phyloP scores from a whole-genome alignment of 2,888 invertebrate genomes.

The Eupithecia pulchellata region DNA sequence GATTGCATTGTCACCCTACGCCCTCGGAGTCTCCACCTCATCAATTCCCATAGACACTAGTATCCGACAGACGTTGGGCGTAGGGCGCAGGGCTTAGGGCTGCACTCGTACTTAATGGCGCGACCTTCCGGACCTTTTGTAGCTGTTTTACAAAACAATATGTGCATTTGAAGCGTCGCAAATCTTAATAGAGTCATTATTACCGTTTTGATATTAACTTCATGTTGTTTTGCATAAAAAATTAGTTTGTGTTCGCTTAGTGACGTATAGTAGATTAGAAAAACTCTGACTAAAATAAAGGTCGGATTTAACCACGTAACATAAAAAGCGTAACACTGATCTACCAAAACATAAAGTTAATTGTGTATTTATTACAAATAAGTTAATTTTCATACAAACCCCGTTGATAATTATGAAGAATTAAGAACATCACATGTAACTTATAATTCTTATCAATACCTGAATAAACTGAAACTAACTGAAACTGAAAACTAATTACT shows the following conservation, averaged over 20 bases:
- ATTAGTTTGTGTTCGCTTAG: not conserved
- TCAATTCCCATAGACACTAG: slow-evolving; percentile 66
- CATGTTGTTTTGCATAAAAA: not conserved
- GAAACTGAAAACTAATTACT: too few relatives aligned
- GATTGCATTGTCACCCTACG: slow-evolving; percentile 52
- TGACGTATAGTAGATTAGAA: not conserved
- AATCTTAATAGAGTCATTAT: not conserved
- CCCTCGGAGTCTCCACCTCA: slow-evolving; percentile 61
- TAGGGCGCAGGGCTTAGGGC: slow-evolving; percentile 42
- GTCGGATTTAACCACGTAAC: not conserved
- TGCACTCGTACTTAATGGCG: slow-evolving; percentile 70
- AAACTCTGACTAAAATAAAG: not conserved
- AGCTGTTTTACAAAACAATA: slow-evolving; percentile 32
- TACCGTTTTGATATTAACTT: not conserved
- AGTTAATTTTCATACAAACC: too few relatives aligned
- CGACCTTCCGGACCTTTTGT: slow-evolving; percentile 59
- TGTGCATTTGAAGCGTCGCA: slow-evolving; percentile 4
- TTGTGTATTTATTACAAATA: too few relatives aligned
- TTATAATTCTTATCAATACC: too few relatives aligned
- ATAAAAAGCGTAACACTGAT: not conserved
- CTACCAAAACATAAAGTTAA: too few relatives aligned
- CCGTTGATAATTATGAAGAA: too few relatives aligned
- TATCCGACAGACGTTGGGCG: slow-evolving; percentile 49
- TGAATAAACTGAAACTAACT: too few relatives aligned
- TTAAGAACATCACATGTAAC: too few relatives aligned